Evolutionary conservation across 2,888 invertebrate genomes (phyloP), one percentile per base, ranked within the genome.

Genomic region (Cheilosia vernalis): DNA sequence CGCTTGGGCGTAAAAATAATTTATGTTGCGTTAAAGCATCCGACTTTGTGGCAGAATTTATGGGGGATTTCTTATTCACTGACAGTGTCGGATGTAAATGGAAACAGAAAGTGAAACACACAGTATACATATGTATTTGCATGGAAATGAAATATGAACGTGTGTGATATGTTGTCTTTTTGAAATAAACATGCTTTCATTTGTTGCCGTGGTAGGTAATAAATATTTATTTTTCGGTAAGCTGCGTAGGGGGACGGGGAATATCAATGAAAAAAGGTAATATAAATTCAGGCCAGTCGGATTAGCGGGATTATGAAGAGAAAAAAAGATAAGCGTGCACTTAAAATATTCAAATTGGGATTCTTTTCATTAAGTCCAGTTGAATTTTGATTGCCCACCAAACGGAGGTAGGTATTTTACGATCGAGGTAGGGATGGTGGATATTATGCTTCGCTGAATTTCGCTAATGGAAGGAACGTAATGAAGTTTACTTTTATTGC

Each of bases 11-110:
- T 79, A 74, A 66, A 79, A 84, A 84, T 84, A 79, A 84, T 84
- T 84, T 84, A 84, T 84, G 84, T 84, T 84, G 79, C 79, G 79
- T 84, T 79, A 74, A 79, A 84, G 79, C 79, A 79, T 84, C 84
- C 79, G 84, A 84, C 79, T 79, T 79, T 84, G 84, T 74, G 70
- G 66, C 84, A 79, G 60, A 58, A 84, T 84, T 84, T 79, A 84
- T 84, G 70, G 60, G 2, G 55, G 51, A 66, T 70, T 77, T 66
- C 72, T 79, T 84, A 84, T 84, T 84, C 84, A 79, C 79, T 79
- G 74, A 70, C 74, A 70, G 19, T 61, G 64, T 64, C 79, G 64
- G 74, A 79, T 84, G 84, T 79, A 76, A 76, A 84, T 79, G 79
- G 69, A 58, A 76, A 76, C 70, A 70, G 58, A 79, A 66, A 79